These are phyloP conservation scores for Dolichomitus sp. DNA, from an alignment of 2,888 invertebrate species.

Conservation along the genomic window DNA sequence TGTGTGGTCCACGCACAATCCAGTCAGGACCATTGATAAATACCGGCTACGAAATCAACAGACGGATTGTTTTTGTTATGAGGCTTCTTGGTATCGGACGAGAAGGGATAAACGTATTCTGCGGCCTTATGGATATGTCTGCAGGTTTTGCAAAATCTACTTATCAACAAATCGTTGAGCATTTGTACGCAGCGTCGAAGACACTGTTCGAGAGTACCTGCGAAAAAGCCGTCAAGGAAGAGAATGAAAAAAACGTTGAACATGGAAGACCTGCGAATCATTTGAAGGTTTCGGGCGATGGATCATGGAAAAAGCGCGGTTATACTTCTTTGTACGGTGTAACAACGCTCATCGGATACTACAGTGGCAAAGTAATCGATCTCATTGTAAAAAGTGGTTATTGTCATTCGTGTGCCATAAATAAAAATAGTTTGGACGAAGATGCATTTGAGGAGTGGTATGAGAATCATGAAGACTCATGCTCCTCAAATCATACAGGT, in stretches of 20 bases:
- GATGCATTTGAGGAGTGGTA: constrained; percentile 62
- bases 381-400: constrained; percentile 33
- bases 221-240: constrained; percentile 64
- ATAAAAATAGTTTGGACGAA: constrained; percentile 58
- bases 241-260: constrained; percentile 64
- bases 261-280: constrained; percentile 59
- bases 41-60: constrained; percentile 75
- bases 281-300: constrained; percentile 74
- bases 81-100: constrained; percentile 59
- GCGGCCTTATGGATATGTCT: constrained; percentile 57
- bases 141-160: constrained; percentile 40
- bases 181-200: no score
- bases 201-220: constrained; percentile 54
- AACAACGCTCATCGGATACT: no score
- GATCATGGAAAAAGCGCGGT: neutral
- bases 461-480: constrained; percentile 67
- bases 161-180: no score
- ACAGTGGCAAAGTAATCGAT: no score
- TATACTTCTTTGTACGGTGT: no score
- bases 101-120: constrained; percentile 73
- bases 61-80: constrained; percentile 56
- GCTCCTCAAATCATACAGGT: constrained; percentile 63
- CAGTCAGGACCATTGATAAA: constrained; percentile 69
- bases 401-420: constrained; percentile 64
- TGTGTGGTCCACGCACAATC: constrained; percentile 66